Conservation (phyloP, 2,888 invertebrate genomes). For the Lepidochitona cinerea region DNA sequence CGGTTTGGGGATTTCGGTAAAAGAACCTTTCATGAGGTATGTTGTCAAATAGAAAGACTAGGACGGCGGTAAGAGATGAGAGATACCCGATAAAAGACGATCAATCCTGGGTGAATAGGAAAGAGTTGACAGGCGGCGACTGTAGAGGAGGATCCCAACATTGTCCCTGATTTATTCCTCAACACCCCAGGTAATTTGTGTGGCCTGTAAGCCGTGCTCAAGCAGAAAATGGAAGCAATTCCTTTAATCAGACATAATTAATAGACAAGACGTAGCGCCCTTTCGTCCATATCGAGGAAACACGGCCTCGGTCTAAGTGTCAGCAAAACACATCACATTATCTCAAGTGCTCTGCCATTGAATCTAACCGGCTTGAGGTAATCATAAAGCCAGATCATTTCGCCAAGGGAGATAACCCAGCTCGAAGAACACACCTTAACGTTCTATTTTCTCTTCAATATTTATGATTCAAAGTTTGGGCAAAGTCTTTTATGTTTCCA, state of each 20-base stretch:
- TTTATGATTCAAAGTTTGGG: too few species aligned
- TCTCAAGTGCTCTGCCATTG: neutral
- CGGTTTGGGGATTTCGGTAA: too few species aligned
- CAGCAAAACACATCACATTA: neutral
- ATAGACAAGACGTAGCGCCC: neutral
- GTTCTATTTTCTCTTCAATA: too few species aligned
- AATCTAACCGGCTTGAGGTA: too few species aligned
- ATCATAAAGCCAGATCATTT: too few species aligned
- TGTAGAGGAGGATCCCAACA: neutral
- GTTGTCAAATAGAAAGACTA: too few species aligned
- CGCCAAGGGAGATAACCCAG: too few species aligned
- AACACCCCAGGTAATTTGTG: neutral
- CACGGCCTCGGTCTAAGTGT: neutral
- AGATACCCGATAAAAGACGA: too few species aligned
- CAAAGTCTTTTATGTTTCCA: too few species aligned
- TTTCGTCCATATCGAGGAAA: neutral
- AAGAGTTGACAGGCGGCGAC: neutral
- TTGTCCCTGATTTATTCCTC: neutral
- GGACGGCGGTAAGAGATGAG: too few species aligned
- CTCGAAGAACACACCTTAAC: too few species aligned
- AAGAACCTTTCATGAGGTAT: too few species aligned
- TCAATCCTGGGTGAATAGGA: neutral
- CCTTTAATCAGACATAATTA: slow-evolving; percentile 4
- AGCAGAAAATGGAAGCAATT: neutral
- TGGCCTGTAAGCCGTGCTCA: neutral